Base-by-base conservation (phyloP, 1,140 invertebrate species). In the Ericerus pela region DNA sequence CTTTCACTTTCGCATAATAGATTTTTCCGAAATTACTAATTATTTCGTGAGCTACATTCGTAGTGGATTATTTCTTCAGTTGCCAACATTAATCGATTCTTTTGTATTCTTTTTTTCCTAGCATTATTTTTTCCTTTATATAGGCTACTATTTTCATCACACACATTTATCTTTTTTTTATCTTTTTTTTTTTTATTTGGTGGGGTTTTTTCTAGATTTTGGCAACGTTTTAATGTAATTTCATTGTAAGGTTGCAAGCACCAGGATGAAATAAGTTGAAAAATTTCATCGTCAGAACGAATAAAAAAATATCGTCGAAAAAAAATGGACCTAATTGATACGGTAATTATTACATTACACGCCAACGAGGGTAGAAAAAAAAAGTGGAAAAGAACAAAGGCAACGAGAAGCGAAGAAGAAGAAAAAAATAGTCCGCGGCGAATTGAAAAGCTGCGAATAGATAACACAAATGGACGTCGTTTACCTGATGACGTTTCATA, bases 401-500 rank as follows among this genome's bases (percentile, higher is more conserved):
- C n/a, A n/a, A n/a, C n/a, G n/a, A n/a, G n/a, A n/a, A n/a, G n/a
- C n/a, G n/a, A n/a, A n/a, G n/a, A n/a, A n/a, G n/a, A n/a, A n/a
- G n/a, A n/a, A n/a, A n/a, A n/a, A n/a, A n/a, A n/a, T n/a, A n/a
- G n/a, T n/a, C n/a, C n/a, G n/a, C n/a, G n/a, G n/a, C n/a, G n/a
- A n/a, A 47, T 47, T 4, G 10, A 24, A 24, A 14, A 18, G 10
- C 16, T 10, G 20, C 41, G 41, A 47, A 47, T 8, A 47, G 41
- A 47, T 47, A 47, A 47, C 41, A 24, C 16, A 24, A 38, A 38
- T 16, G 20, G 20, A 20, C n/a, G 41, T 47, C 41, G 41, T 47
- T 47, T 47, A 47, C 41, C 41, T 47, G 41, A 47, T 47, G 41
- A 47, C 41, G 41, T 47, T 47, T 47, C 41, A 47, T 47, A 47